A percentile compares a stretch with the other conserved stretches of the same genome.
Evolutionary conservation across 2,888 invertebrate species (phyloP).

Genomic region (Tachystola acroxantha): DNA sequence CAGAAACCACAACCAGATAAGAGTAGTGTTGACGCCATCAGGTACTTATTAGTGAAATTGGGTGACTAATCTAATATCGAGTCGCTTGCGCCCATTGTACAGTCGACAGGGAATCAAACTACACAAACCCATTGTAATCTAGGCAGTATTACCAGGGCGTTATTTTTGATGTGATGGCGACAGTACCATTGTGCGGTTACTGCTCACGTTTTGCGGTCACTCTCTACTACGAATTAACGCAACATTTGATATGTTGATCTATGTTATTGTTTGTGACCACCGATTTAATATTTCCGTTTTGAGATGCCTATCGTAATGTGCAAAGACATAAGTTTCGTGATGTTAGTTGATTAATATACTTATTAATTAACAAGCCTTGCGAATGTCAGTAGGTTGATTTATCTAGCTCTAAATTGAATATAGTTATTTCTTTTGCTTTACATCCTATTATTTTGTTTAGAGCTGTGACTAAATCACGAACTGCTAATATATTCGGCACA

Average conservation of each 20-base stretch:
- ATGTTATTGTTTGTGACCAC: conserved; percentile 36
- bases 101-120: too few relatives aligned
- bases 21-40: conserved; percentile 1
- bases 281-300: conserved; percentile 38
- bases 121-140: too few relatives aligned
- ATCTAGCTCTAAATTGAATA: too few relatives aligned
- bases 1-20: too few relatives aligned
- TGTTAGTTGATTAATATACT: conserved; percentile 11
- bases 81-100: conserved; percentile 16
- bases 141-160: too few relatives aligned
- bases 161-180: too few relatives aligned
- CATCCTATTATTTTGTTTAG: too few relatives aligned
- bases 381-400: too few relatives aligned
- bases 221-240: conserved; percentile 27
- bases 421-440: too few relatives aligned
- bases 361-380: conserved; percentile 6
- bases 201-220: conserved; percentile 44
- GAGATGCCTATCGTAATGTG: conserved; percentile 33
- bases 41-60: conserved; percentile 10
- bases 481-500: too few relatives aligned
- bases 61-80: conserved; percentile 29
- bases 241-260: conserved; percentile 33
- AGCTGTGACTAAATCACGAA: too few relatives aligned
- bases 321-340: conserved; percentile 18
- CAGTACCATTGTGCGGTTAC: conserved; percentile 23